Evolutionary conservation across 2,888 invertebrate species (phyloP), one percentile per base, ranked within the genome.

Genomic region (Protodeltote pygarga): DNA sequence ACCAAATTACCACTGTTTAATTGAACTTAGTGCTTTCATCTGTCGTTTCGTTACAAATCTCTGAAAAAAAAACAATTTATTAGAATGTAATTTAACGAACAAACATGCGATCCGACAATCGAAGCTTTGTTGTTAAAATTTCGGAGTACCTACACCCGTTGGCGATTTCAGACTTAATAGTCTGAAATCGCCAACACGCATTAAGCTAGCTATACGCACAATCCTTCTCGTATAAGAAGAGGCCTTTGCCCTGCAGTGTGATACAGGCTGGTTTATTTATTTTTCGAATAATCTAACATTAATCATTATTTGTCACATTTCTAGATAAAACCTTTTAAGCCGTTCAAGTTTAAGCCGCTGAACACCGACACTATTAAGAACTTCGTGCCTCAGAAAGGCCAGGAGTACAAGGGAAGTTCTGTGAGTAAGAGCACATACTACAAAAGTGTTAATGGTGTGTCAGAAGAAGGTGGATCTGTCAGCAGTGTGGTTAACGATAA

Each of bases 401-500:
- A 54, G 14, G 3, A 6, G 0, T 67, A 28, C 20, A 1, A 0
- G 1, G 53, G 38, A 3, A 5, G 11, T 0, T 16, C 28, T 2
- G 0, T 38, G 4, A 35, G 9, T 1, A 27, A n/a, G n/a, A 8
- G 5, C 9, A 24, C 3, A 4, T 52, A 15, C 13, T 24, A 17
- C 2, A n/a, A 6, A 0, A 24, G 65, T 19, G 9, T 33, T 3
- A 54, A 65, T 32, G 67, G 67, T 1, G 2, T 24, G 1, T 8
- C 50, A 8, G 29, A n/a, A 2, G 20, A 50, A 21, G 54, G 35
- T 2, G 65, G 37, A 0, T 27, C n/a, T 24, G 2, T 17, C 3
- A 24, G 5, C 13, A 20, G 2, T 0, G 3, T 60, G 1, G 21
- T 11, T 0, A 68, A 67, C 11, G 6, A 46, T 5, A 63, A 68